These are phyloP conservation scores for Nasalis larvatus DNA, from an alignment of 2,113 vertebrate genomes.

Conservation along the genomic window DNA sequence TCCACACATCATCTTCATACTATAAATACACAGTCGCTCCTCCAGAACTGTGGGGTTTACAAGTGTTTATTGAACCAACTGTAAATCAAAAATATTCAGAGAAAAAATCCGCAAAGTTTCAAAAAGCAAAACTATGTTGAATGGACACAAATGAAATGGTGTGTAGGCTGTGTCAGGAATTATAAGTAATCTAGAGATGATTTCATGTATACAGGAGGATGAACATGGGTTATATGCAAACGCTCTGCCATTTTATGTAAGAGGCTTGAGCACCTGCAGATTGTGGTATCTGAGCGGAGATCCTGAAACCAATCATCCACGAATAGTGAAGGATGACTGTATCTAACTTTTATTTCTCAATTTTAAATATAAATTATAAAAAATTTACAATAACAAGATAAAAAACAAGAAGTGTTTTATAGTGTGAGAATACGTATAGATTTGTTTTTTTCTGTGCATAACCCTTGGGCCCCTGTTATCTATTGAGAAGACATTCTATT, in stretches of 20 bases:
- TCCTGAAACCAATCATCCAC: neutral
- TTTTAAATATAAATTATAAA: neutral
- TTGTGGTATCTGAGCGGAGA: neutral
- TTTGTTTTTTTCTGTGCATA: neutral
- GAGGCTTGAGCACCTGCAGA: neutral
- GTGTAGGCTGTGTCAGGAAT: neutral
- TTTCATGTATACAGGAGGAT: neutral
- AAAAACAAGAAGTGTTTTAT: neutral
- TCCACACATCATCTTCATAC: neutral
- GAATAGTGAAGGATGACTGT: rapidly evolving
- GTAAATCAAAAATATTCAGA: neutral
- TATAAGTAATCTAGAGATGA: neutral
- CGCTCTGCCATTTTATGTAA: rapidly evolving
- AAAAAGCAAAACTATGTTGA: neutral
- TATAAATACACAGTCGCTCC: no score
- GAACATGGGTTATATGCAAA: rapidly evolving
- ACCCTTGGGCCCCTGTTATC: neutral
- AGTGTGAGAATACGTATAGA: rapidly evolving
- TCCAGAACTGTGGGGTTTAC: no score
- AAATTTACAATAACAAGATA: neutral
- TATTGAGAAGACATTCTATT: neutral
- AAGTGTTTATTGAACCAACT: neutral
- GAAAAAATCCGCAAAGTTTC: neutral
- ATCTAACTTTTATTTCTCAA: neutral
- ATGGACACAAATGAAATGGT: rapidly evolving